phyloP scores from a whole-genome alignment of 2,888 invertebrate species.

The Axea sp. region DNA sequence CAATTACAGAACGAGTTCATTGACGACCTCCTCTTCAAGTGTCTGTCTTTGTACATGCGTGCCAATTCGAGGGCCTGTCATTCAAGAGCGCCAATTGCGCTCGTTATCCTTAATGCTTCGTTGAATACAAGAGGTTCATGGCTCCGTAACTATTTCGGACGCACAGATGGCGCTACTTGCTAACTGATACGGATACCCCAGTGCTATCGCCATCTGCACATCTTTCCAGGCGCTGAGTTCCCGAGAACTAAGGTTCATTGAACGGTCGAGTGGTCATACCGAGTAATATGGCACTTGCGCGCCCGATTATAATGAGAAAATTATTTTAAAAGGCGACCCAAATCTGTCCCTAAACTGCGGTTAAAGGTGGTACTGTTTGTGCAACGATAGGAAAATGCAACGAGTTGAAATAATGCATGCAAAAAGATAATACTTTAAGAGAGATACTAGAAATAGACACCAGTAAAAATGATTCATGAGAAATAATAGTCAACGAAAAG shows the following conservation, averaged over 20 bases:
- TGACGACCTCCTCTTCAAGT: constrained; percentile 52
- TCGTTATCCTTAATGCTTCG: constrained; percentile 60
- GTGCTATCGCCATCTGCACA: constrained; percentile 36
- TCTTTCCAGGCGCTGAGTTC: constrained; percentile 5
- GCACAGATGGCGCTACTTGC: constrained; percentile 30
- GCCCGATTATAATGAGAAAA: constrained; percentile 33
- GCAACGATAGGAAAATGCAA: constrained; percentile 18
- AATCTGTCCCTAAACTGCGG: constrained; percentile 30
- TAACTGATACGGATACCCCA: not conserved
- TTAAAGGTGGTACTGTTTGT: constrained; percentile 16
- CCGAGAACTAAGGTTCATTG: constrained; percentile 56
- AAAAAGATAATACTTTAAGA: not conserved
- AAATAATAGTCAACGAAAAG: no score
- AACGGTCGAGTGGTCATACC: constrained; percentile 43
- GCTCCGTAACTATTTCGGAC: constrained; percentile 1
- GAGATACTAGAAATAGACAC: no score
- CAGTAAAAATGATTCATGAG: no score
- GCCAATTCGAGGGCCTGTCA: constrained; percentile 47
- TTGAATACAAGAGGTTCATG: constrained; percentile 38
- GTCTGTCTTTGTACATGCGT: constrained; percentile 47
- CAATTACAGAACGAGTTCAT: constrained; percentile 36
- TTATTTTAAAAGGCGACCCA: constrained; percentile 50
- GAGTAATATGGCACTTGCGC: constrained; percentile 13
- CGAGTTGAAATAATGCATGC: constrained; percentile 3
- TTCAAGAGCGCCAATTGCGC: constrained; percentile 57